Evolutionary conservation across 1,140 invertebrate species (phyloP).

Genomic region (Eubasilissa regina): DNA sequence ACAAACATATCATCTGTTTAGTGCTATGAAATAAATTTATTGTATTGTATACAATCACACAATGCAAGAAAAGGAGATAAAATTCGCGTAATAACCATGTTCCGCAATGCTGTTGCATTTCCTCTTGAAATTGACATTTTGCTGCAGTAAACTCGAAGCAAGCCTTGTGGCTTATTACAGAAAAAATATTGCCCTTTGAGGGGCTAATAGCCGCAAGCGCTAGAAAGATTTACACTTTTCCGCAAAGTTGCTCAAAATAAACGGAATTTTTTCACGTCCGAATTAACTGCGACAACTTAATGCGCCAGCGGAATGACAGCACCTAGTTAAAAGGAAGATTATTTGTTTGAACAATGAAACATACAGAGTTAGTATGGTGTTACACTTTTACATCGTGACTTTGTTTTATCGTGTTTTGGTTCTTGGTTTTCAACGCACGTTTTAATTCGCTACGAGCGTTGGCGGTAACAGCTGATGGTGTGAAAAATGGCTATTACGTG

Average conservation of each 20-base stretch:
- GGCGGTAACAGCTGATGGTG: conserved; percentile 58
- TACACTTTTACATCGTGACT: background rate
- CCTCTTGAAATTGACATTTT: background rate
- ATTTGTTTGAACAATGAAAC: too few relatives aligned
- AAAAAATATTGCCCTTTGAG: background rate
- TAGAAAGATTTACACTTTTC: background rate
- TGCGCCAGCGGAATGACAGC: background rate
- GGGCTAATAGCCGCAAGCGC: background rate
- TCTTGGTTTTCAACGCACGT: conserved; percentile 41
- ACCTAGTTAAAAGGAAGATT: too few relatives aligned
- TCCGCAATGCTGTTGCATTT: conserved; percentile 20
- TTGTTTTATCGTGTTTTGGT: conserved; percentile 17
- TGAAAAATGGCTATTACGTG: conserved; percentile 59
- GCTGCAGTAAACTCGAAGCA: background rate
- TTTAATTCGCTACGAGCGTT: conserved; percentile 55
- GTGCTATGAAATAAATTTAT: too few relatives aligned
- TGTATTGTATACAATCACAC: too few relatives aligned
- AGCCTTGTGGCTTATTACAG: background rate
- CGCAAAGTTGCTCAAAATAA: background rate
- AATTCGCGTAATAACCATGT: too few relatives aligned
- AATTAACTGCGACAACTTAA: background rate
- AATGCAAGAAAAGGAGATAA: too few relatives aligned
- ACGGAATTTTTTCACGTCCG: background rate
- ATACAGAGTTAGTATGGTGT: background rate
- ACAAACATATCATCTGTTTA: too few relatives aligned